phyloP scores from a whole-genome alignment of 2,888 invertebrate genomes.

The Hybos culiciformis region DNA sequence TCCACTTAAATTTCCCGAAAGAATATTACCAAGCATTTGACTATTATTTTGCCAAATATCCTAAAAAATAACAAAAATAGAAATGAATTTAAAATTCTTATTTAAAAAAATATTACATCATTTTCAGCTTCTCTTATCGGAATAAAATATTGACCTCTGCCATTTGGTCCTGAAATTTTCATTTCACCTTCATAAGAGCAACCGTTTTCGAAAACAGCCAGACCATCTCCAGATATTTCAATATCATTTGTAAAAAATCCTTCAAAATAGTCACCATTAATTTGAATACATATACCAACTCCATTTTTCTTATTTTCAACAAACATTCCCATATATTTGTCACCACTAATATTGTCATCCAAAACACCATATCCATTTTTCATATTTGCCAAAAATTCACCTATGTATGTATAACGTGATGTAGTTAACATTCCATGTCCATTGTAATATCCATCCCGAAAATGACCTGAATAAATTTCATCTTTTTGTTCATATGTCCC shows the following conservation, averaged over 20 bases:
- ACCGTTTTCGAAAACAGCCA: slow-evolving; percentile 78
- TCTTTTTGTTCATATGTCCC: slow-evolving; percentile 53
- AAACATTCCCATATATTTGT: slow-evolving; percentile 86
- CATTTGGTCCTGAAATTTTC: slow-evolving; percentile 61
- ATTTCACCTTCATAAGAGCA: slow-evolving; percentile 84
- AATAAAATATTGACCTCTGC: slow-evolving; percentile 67
- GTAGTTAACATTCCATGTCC: slow-evolving; percentile 75
- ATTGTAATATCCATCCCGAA: slow-evolving; percentile 68
- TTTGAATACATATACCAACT: slow-evolving; percentile 70
- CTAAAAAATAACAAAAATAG: neutral
- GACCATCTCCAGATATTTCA: slow-evolving; percentile 67
- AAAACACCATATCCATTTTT: slow-evolving; percentile 80
- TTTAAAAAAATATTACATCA: neutral
- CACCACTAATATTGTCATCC: slow-evolving; percentile 73
- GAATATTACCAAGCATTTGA: slow-evolving; percentile 26
- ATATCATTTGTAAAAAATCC: slow-evolving; percentile 70
- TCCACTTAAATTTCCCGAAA: slow-evolving; percentile 29
- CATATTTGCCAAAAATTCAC: slow-evolving; percentile 67
- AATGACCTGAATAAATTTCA: slow-evolving; percentile 75
- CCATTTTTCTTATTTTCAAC: slow-evolving; percentile 72
- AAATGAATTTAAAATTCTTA: neutral
- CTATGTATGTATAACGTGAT: slow-evolving; percentile 76
- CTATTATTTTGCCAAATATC: slow-evolving; percentile 12
- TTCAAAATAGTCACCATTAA: slow-evolving; percentile 85
- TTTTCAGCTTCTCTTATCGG: slow-evolving; percentile 52